phyloP scores from a whole-genome alignment of 2,888 invertebrate genomes.

The Phorcus lineatus region DNA sequence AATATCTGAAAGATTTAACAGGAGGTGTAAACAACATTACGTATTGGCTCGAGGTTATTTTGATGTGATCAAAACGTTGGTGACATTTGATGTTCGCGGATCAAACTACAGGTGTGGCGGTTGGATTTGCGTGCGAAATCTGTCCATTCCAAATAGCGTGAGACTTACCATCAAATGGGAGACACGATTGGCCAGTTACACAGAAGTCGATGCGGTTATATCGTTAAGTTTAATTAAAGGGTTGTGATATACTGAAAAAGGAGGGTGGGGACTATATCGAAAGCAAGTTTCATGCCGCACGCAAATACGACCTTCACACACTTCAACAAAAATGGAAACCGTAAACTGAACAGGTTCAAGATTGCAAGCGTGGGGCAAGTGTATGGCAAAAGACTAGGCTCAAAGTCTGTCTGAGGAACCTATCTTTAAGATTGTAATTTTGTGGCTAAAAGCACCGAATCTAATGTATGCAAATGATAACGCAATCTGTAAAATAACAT shows the following conservation, averaged over 20 bases:
- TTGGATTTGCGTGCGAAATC: background rate
- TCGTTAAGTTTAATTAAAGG: too few species aligned
- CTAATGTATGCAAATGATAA: constrained; percentile 16
- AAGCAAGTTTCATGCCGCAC: background rate
- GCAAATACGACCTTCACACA: background rate
- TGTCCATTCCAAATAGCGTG: constrained; percentile 4
- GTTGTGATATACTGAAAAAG: too few species aligned
- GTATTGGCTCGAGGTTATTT: too few species aligned
- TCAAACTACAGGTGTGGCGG: too few species aligned
- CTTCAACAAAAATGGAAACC: too few species aligned
- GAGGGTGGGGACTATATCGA: too few species aligned
- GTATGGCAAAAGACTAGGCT: constrained; percentile 21
- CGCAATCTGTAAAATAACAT: constrained; percentile 15
- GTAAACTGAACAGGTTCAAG: background rate
- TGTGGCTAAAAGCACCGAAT: constrained; percentile 19
- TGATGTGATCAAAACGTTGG: too few species aligned
- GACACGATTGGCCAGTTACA: background rate
- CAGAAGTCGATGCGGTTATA: background rate
- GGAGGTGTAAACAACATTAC: too few species aligned
- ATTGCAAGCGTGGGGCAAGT: background rate
- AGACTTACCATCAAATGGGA: constrained; percentile 7
- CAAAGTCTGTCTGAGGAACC: constrained; percentile 17
- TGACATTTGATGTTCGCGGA: too few species aligned
- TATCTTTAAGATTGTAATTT: constrained; percentile 20
- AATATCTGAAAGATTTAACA: background rate